Conservation (phyloP, 2,888 invertebrate genomes). For the Calliopum simillimum region DNA sequence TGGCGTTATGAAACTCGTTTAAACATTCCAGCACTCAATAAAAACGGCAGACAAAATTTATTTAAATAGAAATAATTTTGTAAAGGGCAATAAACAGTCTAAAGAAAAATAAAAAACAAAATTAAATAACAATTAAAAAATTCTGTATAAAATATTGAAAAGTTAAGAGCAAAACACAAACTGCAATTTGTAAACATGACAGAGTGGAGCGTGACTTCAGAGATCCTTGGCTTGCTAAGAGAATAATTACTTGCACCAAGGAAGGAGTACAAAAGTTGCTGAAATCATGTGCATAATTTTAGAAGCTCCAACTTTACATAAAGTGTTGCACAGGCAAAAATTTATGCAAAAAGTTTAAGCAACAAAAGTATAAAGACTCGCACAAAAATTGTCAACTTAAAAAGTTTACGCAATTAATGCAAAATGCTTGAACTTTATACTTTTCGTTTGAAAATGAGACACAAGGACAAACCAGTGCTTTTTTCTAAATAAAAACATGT, state of each 20-base stretch:
- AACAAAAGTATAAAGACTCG: background rate
- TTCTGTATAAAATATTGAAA: slow-evolving; percentile 9
- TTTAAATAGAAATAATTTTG: slow-evolving; percentile 12
- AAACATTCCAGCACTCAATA: background rate
- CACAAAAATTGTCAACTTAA: background rate
- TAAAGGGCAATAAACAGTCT: background rate
- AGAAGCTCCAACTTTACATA: slow-evolving; percentile 8
- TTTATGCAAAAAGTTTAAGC: slow-evolving; percentile 38
- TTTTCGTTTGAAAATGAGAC: background rate
- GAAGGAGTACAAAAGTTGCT: background rate
- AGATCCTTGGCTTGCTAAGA: background rate
- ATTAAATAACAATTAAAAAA: slow-evolving; percentile 31
- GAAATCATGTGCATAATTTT: slow-evolving; percentile 39
- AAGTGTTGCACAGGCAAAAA: background rate
- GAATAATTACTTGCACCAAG: slow-evolving; percentile 20
- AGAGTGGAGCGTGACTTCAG: background rate
- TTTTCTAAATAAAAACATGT: background rate
- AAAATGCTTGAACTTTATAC: slow-evolving; percentile 33
- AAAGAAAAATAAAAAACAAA: background rate
- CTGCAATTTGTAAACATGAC: slow-evolving; percentile 18
- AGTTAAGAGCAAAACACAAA: background rate
- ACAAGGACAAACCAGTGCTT: background rate
- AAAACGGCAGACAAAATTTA: slow-evolving; percentile 2
- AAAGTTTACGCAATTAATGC: slow-evolving; percentile 34
- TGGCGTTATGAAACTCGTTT: background rate